phyloP scores from a whole-genome alignment of 2,113 vertebrate genomes.

The Vimba vimba region DNA sequence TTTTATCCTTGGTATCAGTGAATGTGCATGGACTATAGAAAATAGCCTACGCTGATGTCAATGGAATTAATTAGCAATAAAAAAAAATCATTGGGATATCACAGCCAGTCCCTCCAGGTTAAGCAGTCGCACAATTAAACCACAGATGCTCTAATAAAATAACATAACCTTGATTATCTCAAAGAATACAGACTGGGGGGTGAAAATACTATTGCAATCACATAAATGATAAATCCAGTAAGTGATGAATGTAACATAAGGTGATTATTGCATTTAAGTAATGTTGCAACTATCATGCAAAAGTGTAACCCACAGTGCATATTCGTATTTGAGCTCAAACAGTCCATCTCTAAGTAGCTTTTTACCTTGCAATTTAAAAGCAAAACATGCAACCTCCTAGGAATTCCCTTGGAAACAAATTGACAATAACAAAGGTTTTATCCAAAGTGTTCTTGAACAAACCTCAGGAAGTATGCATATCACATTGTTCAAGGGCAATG shows the following conservation, averaged over 20 bases:
- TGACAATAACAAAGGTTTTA: constrained; percentile 19
- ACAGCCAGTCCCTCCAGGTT: neutral
- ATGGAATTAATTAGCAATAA: constrained; percentile 41
- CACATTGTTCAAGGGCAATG: constrained; percentile 33
- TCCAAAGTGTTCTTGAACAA: constrained; percentile 43
- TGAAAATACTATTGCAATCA: constrained; percentile 1
- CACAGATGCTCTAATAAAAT: constrained; percentile 5
- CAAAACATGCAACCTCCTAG: constrained; percentile 1
- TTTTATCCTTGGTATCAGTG: constrained; percentile 8
- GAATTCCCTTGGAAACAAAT: constrained; percentile 26
- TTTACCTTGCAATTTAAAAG: constrained; percentile 20
- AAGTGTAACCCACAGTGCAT: neutral
- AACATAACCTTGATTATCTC: neutral
- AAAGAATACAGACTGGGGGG: neutral
- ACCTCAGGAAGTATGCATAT: constrained; percentile 15
- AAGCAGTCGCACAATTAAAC: constrained; percentile 34
- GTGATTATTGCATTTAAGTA: neutral
- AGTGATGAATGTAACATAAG: neutral
- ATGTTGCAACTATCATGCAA: neutral
- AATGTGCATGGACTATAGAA: neutral
- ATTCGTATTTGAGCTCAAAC: neutral
- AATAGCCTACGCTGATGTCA: neutral
- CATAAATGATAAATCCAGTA: neutral
- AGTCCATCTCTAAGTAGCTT: neutral
- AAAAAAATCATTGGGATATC: neutral